A percentile compares a stretch with the other conserved stretches of the same genome.
Evolutionary conservation across 2,113 vertebrate genomes (phyloP).

Genomic region (Silurus meridionalis): DNA sequence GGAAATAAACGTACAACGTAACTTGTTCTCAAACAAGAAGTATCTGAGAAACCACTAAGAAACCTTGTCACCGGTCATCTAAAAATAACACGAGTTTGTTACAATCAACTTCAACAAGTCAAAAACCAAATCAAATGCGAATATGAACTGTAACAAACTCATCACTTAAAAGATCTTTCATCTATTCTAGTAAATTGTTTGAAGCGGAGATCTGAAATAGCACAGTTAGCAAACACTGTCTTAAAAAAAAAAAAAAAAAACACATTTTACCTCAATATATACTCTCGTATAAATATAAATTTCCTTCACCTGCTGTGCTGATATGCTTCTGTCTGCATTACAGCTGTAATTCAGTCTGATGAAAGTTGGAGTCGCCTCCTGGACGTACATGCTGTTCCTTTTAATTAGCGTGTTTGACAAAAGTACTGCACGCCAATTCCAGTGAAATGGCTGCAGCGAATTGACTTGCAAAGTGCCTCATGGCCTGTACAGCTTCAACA

Average conservation of each 20-base stretch:
- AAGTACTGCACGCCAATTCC: background rate
- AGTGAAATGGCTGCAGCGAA: background rate
- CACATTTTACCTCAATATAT: background rate
- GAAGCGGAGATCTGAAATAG: background rate
- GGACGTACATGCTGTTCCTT: background rate
- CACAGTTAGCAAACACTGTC: background rate
- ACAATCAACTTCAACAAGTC: background rate
- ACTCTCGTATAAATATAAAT: background rate
- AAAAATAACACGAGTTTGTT: background rate
- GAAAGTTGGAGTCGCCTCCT: background rate
- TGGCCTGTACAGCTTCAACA: background rate
- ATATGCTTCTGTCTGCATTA: background rate
- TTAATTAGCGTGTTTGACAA: background rate
- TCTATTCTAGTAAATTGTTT: background rate
- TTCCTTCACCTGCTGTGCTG: background rate
- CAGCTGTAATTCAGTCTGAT: background rate
- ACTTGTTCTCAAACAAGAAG: background rate
- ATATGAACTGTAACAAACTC: background rate
- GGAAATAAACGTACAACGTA: background rate
- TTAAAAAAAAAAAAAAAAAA: background rate
- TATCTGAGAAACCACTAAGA: background rate
- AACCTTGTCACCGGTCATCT: background rate
- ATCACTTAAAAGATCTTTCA: background rate
- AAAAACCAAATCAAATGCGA: background rate
- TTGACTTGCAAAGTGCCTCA: slow-evolving; percentile 10